Evolutionary conservation across 2,888 invertebrate species (phyloP).

Genomic region (Mythimna ferrago): DNA sequence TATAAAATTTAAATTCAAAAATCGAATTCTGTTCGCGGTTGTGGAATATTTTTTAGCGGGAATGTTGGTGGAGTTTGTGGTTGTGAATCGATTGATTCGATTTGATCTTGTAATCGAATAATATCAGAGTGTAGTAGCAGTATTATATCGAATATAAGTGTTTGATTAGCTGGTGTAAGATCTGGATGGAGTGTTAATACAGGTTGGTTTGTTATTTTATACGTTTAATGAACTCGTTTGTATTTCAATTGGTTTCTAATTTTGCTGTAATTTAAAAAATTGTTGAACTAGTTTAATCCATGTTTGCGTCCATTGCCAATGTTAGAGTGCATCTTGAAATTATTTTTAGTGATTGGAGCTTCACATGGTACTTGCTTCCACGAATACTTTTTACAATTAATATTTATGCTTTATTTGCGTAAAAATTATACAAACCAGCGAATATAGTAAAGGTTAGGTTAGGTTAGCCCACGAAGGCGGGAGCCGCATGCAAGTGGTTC

Average conservation of each 20-base stretch:
- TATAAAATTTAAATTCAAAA: constrained; percentile 32
- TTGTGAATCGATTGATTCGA: constrained; percentile 13
- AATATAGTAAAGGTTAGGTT: no score
- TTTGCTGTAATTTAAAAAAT: no score
- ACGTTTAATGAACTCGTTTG: background rate
- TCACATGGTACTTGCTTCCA: no score
- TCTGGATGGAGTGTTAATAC: background rate
- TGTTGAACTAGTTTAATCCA: no score
- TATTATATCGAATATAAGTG: constrained; percentile 6
- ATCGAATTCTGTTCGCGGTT: constrained; percentile 35
- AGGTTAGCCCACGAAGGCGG: no score
- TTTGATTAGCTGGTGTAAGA: constrained; percentile 10
- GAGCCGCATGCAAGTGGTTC: no score
- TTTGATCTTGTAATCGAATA: constrained; percentile 14
- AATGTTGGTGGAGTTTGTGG: constrained; percentile 20
- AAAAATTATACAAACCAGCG: no score
- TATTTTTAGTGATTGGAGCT: no score
- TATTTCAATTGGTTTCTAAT: background rate
- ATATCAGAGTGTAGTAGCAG: constrained; percentile 7
- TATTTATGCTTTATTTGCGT: no score
- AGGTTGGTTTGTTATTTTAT: constrained; percentile 6
- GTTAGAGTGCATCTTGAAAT: no score
- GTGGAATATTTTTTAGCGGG: constrained; percentile 22
- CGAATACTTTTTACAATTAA: no score
- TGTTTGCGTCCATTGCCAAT: no score